Conservation (phyloP, 1,140 invertebrate species). For the Eumaeus atala region DNA sequence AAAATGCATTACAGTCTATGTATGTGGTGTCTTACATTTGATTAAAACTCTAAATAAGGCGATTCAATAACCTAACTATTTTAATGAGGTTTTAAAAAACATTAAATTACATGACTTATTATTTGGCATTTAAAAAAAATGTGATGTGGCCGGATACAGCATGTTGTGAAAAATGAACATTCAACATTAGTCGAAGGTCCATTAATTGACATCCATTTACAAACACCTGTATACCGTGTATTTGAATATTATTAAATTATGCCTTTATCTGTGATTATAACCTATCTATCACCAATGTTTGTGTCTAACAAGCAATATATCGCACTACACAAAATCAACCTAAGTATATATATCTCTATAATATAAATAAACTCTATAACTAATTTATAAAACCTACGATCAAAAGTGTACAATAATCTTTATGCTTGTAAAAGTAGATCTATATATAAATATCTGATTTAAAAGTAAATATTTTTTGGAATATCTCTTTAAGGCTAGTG, state of each 20-base stretch:
- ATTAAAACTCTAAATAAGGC: slow-evolving; percentile 58
- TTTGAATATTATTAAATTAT: slow-evolving; percentile 40
- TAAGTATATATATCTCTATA: slow-evolving; percentile 56
- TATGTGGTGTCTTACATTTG: slow-evolving; percentile 49
- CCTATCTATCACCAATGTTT: slow-evolving; percentile 48
- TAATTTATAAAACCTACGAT: slow-evolving; percentile 61
- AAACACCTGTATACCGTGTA: slow-evolving; percentile 27
- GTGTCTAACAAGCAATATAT: slow-evolving; percentile 52
- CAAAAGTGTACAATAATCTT: slow-evolving; percentile 67
- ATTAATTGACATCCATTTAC: slow-evolving; percentile 28
- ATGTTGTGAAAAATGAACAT: slow-evolving; percentile 19
- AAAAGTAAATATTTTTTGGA: slow-evolving; percentile 71
- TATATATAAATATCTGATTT: slow-evolving; percentile 70
- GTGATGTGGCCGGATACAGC: slow-evolving; percentile 42
- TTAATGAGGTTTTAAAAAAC: slow-evolving; percentile 57
- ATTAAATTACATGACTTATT: slow-evolving; percentile 47
- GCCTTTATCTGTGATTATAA: slow-evolving; percentile 26
- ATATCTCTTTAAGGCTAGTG: slow-evolving; percentile 65
- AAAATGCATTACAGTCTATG: slow-evolving; percentile 69
- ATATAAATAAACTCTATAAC: slow-evolving; percentile 64
- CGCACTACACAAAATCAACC: slow-evolving; percentile 49
- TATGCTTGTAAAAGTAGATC: slow-evolving; percentile 68
- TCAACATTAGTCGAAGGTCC: slow-evolving; percentile 12
- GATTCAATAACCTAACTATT: slow-evolving; percentile 53
- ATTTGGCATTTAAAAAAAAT: slow-evolving; percentile 56